Conservation (phyloP, 2,113 vertebrate species). For the Oryzias curvinotus region DNA sequence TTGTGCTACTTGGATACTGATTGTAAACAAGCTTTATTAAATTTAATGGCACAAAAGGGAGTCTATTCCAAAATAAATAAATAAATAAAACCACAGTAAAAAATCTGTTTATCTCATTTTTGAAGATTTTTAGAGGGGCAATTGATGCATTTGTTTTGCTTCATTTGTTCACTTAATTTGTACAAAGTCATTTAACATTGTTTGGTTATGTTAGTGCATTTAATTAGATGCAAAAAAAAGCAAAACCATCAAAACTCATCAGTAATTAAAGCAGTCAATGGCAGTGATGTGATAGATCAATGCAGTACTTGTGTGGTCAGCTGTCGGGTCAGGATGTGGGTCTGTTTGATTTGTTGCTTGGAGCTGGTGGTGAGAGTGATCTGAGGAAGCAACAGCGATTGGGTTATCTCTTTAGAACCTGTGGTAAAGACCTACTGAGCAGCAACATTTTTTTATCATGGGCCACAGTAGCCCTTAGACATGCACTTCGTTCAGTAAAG, state of each 20-base stretch:
- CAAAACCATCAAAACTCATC: not conserved
- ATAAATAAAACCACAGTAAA: too few relatives aligned
- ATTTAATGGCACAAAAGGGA: too few relatives aligned
- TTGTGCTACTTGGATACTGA: too few relatives aligned
- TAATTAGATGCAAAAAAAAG: not conserved
- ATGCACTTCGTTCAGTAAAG: slow-evolving; percentile 39
- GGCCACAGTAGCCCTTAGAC: slow-evolving; percentile 16
- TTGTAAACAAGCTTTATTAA: too few relatives aligned
- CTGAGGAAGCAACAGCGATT: slow-evolving; percentile 22
- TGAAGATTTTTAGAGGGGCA: too few relatives aligned
- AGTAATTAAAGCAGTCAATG: slow-evolving; percentile 9
- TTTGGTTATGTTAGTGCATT: too few relatives aligned
- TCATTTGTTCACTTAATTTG: too few relatives aligned
- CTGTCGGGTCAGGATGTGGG: slow-evolving; percentile 9
- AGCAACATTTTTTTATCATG: slow-evolving; percentile 43
- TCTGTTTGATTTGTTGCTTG: slow-evolving; percentile 6
- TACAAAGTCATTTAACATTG: too few relatives aligned
- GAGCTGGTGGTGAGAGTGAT: slow-evolving; percentile 9
- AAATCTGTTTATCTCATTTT: too few relatives aligned
- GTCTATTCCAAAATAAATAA: too few relatives aligned
- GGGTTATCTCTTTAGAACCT: slow-evolving; percentile 23
- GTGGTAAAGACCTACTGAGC: slow-evolving; percentile 41
- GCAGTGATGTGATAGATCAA: not conserved
- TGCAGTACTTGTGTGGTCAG: slow-evolving; percentile 1
- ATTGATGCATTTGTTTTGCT: too few relatives aligned